Evolutionary conservation across 2,888 invertebrate species (phyloP).

Genomic region (Cecidostiba fungosa): DNA sequence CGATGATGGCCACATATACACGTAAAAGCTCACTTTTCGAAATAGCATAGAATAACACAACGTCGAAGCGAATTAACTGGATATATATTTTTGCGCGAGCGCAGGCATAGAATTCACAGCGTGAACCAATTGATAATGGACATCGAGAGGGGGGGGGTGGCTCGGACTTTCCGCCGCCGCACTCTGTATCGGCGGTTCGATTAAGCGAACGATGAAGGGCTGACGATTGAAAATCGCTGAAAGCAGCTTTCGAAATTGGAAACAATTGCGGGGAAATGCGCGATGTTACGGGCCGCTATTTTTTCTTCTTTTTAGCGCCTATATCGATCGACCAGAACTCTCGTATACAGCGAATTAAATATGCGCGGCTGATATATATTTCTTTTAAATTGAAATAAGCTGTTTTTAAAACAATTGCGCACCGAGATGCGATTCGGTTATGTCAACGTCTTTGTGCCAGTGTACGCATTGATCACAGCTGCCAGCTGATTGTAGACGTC

Average conservation of each 20-base stretch:
- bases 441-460: neutral
- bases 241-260: conserved; percentile 37
- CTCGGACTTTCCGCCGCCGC: neutral
- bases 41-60: neutral
- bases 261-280: conserved; percentile 24
- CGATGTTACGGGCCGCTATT: conserved; percentile 1
- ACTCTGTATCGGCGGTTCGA: conserved; percentile 23
- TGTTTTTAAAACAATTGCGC: neutral
- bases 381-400: no score
- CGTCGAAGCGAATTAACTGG: neutral
- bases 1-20: neutral
- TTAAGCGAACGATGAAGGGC: conserved; percentile 45
- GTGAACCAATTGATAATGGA: conserved; percentile 20
- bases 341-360: no score
- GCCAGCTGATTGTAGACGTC: neutral
- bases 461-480: neutral
- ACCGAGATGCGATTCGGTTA: neutral
- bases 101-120: neutral
- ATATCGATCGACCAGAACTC: no score
- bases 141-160: neutral
- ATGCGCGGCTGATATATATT: no score
- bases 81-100: neutral
- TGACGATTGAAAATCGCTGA: conserved; percentile 45
- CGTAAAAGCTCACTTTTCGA: neutral
- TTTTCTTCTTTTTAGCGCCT: neutral